Base-by-base conservation (phyloP, 1,140 invertebrate genomes). In the Caenorhabditis briggsae region DNA sequence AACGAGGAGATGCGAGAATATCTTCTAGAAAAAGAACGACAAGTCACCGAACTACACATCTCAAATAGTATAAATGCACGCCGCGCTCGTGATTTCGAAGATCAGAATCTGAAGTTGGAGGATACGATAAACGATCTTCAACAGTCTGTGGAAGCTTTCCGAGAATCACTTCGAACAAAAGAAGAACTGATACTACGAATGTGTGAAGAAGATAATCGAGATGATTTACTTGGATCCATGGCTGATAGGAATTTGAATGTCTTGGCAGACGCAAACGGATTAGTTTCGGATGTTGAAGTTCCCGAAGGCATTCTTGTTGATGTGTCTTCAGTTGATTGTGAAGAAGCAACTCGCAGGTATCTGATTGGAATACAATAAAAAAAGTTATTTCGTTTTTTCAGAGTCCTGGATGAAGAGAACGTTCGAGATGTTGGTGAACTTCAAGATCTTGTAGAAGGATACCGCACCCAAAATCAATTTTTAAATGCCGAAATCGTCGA, bases 121-220 rank as follows among this genome's bases (percentile, higher is more conserved):
- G 59, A 33, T 56, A 61, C 50, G 14, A 59, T 84, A 48, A 89
- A 64, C n/a, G 82, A 78, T 59, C 85, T 83, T 53, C 85, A 74
- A 48, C 50, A 53, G 6, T 82, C 82, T 11, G 70, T 89, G 1
- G 88, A 89, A 20, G 88, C 88, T 5, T 89, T 84, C 82, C 88
- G 88, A 33, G 88, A 89, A 14, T 86, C 88, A 46, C 23, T 89
- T 16, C 84, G 88, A 16, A 88, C 88, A 0, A 89, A 89, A 74
- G 88, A 89, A 65, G 88, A 88, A 25, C 74, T 89, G 25, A 89
- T 89, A 50, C 86, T 89, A n/a, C 59, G 86, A 78, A 58, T 89
- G 82, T 56, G 58, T 25, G 88, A 88, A 64, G 70, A 88, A 23
- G 55, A 86, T 2, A 55, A 56, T 48, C 18, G 85, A 74, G 84